Percentiles rank a stretch among this genome's conserved stretches.
Conservation (phyloP, 1,140 invertebrate species). For the Aphaenogaster floridana region DNA sequence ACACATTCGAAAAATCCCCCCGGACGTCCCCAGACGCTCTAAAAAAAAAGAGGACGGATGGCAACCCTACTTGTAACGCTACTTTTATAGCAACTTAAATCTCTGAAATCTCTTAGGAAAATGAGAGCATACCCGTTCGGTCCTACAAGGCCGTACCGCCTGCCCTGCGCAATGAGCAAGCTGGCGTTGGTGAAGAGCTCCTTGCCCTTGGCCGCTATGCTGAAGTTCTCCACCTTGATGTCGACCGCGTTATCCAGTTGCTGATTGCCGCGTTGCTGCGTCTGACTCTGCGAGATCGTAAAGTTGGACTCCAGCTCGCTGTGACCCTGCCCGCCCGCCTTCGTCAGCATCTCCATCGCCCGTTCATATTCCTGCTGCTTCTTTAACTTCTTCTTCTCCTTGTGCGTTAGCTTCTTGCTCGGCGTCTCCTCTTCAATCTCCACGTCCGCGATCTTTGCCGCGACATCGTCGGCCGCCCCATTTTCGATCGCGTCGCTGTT, state of each 20-base stretch:
- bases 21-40: too few species aligned
- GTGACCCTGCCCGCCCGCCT: conserved; percentile 95
- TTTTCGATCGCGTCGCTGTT: conserved; percentile 43
- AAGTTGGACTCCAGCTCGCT: conserved; percentile 97
- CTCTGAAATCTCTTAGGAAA: not conserved
- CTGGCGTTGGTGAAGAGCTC: conserved; percentile 99
- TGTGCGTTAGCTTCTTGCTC: conserved; percentile 93
- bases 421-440: conserved; percentile 77
- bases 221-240: conserved; percentile 99
- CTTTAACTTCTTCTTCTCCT: conserved; percentile 98
- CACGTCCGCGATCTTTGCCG: conserved; percentile 80
- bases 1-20: too few species aligned
- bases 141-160: conserved; percentile 98
- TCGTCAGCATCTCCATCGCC: conserved; percentile 95
- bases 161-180: conserved; percentile 96
- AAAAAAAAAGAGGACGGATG: too few species aligned
- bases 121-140: conserved; percentile 94
- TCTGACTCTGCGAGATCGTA: conserved; percentile 94
- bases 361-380: conserved; percentile 97
- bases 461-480: conserved; percentile 80
- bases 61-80: not conserved
- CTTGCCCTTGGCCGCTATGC: conserved; percentile 98
- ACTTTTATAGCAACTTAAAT: not conserved
- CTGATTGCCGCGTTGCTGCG: conserved; percentile 88
- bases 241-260: conserved; percentile 98